Conservation (phyloP, 2,888 invertebrate species). For the Globia sparganii region DNA sequence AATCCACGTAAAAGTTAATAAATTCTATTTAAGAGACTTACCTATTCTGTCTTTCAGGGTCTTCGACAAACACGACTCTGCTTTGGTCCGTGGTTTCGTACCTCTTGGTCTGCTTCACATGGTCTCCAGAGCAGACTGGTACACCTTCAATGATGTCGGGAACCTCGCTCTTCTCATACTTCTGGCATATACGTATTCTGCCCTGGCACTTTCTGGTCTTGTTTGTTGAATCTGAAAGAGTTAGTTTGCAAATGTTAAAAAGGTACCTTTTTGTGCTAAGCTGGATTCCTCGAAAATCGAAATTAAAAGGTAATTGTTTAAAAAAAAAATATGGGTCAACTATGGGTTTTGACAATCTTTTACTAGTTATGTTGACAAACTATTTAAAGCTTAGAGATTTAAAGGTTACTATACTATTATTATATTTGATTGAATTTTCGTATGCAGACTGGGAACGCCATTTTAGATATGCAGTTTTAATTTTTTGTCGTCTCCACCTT, state of each 20-base stretch:
- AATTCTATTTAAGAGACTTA: slow-evolving; percentile 61
- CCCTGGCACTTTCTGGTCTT: slow-evolving; percentile 83
- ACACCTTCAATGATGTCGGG: slow-evolving; percentile 90
- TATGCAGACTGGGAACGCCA: no score
- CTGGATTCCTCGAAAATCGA: no score
- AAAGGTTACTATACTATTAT: no score
- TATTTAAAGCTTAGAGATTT: no score
- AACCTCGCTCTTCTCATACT: slow-evolving; percentile 87
- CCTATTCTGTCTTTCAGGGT: slow-evolving; percentile 79
- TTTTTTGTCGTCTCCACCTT: no score
- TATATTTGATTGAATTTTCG: no score
- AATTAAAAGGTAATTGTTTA: no score
- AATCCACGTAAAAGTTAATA: neutral
- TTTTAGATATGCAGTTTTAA: no score
- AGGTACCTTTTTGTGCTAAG: neutral
- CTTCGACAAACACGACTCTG: slow-evolving; percentile 83
- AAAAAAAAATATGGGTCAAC: no score
- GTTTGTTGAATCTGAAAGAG: slow-evolving; percentile 80
- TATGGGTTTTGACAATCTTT: no score
- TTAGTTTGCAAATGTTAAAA: neutral
- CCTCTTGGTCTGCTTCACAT: slow-evolving; percentile 77
- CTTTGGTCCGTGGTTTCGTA: slow-evolving; percentile 75
- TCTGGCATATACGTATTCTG: slow-evolving; percentile 83
- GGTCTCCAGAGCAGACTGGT: slow-evolving; percentile 86
- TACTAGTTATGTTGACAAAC: no score